phyloP scores from a whole-genome alignment of 2,113 vertebrate genomes.

The Rhinolophus sinicus region DNA sequence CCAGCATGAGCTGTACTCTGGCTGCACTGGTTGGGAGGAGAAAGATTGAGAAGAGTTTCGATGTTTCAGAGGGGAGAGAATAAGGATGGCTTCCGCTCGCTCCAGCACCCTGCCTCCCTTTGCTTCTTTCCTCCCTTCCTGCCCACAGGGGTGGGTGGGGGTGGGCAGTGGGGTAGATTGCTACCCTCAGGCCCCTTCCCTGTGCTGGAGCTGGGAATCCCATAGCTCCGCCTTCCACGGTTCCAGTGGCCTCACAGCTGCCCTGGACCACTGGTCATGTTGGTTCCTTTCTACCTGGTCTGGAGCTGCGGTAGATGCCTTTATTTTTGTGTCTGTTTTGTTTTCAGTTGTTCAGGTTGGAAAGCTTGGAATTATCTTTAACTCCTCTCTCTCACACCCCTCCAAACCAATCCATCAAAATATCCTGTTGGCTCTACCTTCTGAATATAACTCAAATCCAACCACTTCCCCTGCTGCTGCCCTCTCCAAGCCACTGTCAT shows the following conservation, averaged over 20 bases:
- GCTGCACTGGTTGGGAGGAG: constrained; percentile 80
- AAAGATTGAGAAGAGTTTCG: constrained; percentile 75
- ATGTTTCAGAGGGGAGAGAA: constrained; percentile 86
- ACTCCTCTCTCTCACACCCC: neutral
- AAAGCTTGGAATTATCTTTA: neutral
- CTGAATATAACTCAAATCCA: neutral
- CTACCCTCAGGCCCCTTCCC: neutral
- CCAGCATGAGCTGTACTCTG: constrained; percentile 38
- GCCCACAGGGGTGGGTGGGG: no score
- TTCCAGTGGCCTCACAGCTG: neutral
- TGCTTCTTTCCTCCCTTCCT: constrained; percentile 54
- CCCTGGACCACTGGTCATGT: neutral
- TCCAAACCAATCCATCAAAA: neutral
- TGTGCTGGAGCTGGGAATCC: neutral
- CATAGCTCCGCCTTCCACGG: neutral
- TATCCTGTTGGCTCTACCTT: neutral
- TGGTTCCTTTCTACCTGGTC: neutral
- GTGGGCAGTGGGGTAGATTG: neutral
- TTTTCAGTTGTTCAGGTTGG: neutral
- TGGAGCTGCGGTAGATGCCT: neutral
- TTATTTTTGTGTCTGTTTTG: neutral
- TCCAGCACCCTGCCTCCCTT: constrained; percentile 72
- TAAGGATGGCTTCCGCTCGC: constrained; percentile 85
- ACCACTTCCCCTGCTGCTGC: neutral
- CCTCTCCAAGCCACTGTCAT: neutral